Percentiles rank a stretch among this genome's conserved stretches.
These are phyloP conservation scores for Stegostoma tigrinum DNA, from an alignment of 2,113 vertebrate species.

Conservation along the genomic window DNA sequence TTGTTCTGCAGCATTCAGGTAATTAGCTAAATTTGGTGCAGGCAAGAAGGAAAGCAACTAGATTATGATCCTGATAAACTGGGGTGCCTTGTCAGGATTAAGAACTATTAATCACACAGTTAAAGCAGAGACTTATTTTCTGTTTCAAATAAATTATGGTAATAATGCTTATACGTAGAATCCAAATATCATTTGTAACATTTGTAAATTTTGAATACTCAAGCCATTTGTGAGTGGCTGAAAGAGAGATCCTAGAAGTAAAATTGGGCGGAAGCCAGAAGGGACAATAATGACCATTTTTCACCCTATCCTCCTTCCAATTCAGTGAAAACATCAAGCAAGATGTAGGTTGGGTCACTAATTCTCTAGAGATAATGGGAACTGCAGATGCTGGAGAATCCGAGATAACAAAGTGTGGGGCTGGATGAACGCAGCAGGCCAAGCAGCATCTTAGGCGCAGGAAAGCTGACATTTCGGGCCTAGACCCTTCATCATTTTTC, in stretches of 20 bases:
- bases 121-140: slow-evolving; percentile 54
- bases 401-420: no score
- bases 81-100: slow-evolving; percentile 56
- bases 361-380: no score
- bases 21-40: slow-evolving; percentile 67
- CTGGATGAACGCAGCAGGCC: no score
- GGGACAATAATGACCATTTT: neutral
- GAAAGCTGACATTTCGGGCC: no score
- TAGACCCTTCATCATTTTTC: no score
- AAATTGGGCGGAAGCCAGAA: slow-evolving; percentile 23
- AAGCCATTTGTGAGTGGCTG: neutral
- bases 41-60: slow-evolving; percentile 52
- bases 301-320: neutral
- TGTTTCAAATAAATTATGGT: slow-evolving; percentile 40
- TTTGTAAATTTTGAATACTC: neutral
- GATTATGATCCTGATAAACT: slow-evolving; percentile 69
- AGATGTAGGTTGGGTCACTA: neutral
- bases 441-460: no score
- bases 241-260: neutral
- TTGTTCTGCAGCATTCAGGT: slow-evolving; percentile 57
- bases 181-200: neutral
- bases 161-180: slow-evolving; percentile 37
- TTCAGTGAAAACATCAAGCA: neutral
- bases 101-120: slow-evolving; percentile 69
- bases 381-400: no score